Percentiles rank a stretch among this genome's conserved stretches.
Conservation (phyloP, 2,797 vertebrate genomes). For the Nyctibius grandis region DNA sequence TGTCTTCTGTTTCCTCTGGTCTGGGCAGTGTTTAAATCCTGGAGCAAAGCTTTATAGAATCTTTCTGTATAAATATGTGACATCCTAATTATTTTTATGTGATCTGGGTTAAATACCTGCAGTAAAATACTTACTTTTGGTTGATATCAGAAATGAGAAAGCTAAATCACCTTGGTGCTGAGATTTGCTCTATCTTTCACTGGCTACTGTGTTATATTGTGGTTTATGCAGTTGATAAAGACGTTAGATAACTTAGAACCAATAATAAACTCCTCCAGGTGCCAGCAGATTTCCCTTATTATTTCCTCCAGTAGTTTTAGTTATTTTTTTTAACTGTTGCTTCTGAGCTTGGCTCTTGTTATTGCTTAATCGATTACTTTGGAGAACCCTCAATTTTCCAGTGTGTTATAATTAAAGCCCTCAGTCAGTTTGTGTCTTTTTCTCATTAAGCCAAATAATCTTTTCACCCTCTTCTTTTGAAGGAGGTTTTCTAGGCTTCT, state of each 20-base stretch:
- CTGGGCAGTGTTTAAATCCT: not conserved
- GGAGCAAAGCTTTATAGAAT: not conserved
- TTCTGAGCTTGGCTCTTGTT: not conserved
- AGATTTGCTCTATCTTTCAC: not conserved
- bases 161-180: not conserved
- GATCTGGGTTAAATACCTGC: not conserved
- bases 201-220: not conserved
- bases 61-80: not conserved
- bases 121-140: not conserved
- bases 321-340: not conserved
- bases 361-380: not conserved
- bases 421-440: not conserved
- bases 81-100: not conserved
- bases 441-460: not conserved
- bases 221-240: not conserved
- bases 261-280: not conserved
- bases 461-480: not conserved
- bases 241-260: not conserved
- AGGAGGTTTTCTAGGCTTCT: not conserved
- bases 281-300: not conserved
- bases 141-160: not conserved
- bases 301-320: not conserved
- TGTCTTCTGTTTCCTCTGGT: not conserved
- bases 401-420: not conserved
- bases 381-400: not conserved